Percentiles rank a stretch among this genome's conserved stretches.
Evolutionary conservation across 1,140 invertebrate species (phyloP).

Genomic region (Onthophagus taurus): DNA sequence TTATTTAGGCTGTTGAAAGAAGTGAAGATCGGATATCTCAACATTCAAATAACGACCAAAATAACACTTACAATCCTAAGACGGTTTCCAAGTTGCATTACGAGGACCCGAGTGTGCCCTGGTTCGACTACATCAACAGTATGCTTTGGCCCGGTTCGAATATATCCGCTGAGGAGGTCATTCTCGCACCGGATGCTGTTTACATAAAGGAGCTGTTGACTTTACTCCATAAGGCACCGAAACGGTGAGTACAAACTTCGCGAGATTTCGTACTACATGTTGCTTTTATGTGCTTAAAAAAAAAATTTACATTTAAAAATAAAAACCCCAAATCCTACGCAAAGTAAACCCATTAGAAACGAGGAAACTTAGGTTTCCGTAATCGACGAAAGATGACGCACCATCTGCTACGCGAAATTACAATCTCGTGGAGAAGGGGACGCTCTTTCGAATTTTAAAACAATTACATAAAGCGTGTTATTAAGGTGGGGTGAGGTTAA

Average conservation of each 20-base stretch:
- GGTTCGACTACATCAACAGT: conserved; percentile 72
- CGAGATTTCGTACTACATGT: no score
- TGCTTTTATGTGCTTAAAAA: no score
- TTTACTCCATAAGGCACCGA: conserved; percentile 18
- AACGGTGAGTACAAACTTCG: conserved; percentile 18
- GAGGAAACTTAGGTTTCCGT: no score
- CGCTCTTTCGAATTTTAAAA: no score
- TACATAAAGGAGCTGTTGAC: conserved; percentile 24
- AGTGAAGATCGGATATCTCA: background rate
- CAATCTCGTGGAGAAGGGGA: no score
- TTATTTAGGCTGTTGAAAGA: conserved; percentile 1
- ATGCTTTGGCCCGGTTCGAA: conserved; percentile 49
- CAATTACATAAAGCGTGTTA: no score
- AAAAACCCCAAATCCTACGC: no score
- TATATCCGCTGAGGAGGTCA: conserved; percentile 59
- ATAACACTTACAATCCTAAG: conserved; percentile 63
- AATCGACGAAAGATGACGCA: no score
- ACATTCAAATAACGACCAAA: conserved; percentile 1
- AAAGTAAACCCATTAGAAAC: no score
- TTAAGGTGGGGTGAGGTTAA: no score
- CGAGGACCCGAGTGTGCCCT: conserved; percentile 52
- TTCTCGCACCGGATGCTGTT: conserved; percentile 43
- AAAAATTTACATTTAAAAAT: no score
- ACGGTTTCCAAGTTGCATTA: conserved; percentile 61
- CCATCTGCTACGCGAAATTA: no score